Conservation (phyloP, 2,888 invertebrate genomes). For the Sphaerophoria rueppellii region DNA sequence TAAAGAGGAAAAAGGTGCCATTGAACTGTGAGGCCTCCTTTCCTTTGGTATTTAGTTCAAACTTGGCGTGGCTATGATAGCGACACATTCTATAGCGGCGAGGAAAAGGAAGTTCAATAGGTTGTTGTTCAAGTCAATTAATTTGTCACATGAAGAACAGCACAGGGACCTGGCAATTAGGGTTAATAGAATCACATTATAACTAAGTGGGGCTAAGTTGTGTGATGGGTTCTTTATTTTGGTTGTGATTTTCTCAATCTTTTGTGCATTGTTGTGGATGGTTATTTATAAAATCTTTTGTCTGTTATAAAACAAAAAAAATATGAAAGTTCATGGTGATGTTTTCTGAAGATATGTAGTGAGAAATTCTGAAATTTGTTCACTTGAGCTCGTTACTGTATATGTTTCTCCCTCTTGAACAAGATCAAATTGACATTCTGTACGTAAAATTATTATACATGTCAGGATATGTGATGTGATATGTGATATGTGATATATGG, state of each 20-base stretch:
- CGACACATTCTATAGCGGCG: neutral
- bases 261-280: neutral
- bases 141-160: conserved; percentile 33
- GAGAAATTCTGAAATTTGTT: too few relatives aligned
- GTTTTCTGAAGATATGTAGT: too few relatives aligned
- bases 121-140: conserved; percentile 45
- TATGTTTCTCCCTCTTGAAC: too few relatives aligned
- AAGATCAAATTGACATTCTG: too few relatives aligned
- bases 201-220: conserved; percentile 1
- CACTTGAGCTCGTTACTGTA: too few relatives aligned
- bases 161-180: conserved; percentile 10
- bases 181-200: conserved; percentile 21
- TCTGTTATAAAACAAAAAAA: too few relatives aligned
- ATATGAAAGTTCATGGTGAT: too few relatives aligned
- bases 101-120: conserved; percentile 23
- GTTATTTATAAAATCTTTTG: too few relatives aligned
- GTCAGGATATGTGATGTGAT: too few relatives aligned
- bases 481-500: too few relatives aligned
- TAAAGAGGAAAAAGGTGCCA: neutral
- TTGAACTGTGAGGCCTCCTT: neutral
- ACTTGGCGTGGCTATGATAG: neutral
- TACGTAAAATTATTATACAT: too few relatives aligned
- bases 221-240: conserved; percentile 6
- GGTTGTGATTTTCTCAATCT: neutral
- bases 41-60: neutral